phyloP scores from a whole-genome alignment of 2,797 vertebrate species.

The Rhinoraja longicauda region DNA sequence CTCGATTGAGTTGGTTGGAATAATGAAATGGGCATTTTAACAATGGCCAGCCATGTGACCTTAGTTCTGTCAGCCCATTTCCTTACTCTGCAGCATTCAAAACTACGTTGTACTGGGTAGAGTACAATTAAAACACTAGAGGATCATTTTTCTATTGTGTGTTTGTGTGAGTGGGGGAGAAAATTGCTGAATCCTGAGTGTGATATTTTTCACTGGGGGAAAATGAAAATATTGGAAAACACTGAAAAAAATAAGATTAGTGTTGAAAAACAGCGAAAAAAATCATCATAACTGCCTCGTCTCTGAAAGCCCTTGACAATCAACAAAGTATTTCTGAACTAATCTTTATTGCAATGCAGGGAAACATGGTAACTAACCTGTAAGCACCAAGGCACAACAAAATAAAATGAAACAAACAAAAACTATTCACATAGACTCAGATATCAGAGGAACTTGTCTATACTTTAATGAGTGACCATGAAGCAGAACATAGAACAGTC shows the following conservation, averaged over 20 bases:
- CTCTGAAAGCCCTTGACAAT: background rate
- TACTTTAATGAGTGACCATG: no score
- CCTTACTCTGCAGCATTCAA: background rate
- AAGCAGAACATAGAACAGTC: no score
- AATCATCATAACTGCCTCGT: background rate
- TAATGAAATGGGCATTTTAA: background rate
- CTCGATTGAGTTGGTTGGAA: background rate
- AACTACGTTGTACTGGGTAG: background rate
- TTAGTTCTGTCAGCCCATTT: background rate
- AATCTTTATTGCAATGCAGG: background rate
- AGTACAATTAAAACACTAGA: background rate
- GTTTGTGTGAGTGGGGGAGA: background rate
- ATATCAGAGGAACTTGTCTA: background rate
- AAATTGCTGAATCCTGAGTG: background rate
- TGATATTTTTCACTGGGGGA: background rate
- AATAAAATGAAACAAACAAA: background rate
- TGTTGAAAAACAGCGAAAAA: no score
- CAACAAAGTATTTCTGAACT: background rate
- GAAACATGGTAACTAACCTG: background rate
- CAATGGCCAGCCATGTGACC: background rate
- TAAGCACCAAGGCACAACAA: background rate
- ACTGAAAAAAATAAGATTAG: background rate
- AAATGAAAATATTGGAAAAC: background rate
- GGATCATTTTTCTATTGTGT: background rate
- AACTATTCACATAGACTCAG: background rate